A percentile compares a stretch with the other conserved stretches of the same genome.
Conservation (phyloP, 1,140 invertebrate genomes). For the Nebria ingens region DNA sequence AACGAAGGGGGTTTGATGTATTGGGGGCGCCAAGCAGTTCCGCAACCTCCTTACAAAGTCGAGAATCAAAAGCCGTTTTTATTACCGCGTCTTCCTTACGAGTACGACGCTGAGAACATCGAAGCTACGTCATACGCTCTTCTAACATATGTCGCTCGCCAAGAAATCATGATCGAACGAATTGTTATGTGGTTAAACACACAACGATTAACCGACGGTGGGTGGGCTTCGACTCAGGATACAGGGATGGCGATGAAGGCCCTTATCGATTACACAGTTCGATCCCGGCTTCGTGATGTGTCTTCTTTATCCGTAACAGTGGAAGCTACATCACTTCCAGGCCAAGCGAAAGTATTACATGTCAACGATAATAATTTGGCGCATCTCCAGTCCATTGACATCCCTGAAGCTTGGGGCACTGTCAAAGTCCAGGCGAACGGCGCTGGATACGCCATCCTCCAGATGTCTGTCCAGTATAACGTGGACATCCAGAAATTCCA, state of each 20-base stretch:
- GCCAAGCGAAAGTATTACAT: constrained; percentile 48
- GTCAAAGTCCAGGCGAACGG: constrained; percentile 83
- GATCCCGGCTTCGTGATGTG: constrained; percentile 77
- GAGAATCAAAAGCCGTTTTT: constrained; percentile 87
- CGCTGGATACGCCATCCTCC: constrained; percentile 81
- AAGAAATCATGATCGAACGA: constrained; percentile 66
- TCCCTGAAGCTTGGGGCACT: constrained; percentile 85
- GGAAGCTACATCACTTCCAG: constrained; percentile 73
- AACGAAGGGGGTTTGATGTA: constrained; percentile 70
- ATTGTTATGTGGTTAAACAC: constrained; percentile 91
- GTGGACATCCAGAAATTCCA: constrained; percentile 81
- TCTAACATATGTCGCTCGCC: constrained; percentile 74
- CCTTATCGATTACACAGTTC: constrained; percentile 79
- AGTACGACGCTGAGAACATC: constrained; percentile 84
- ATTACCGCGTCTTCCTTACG: constrained; percentile 74
- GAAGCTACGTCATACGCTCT: constrained; percentile 88
- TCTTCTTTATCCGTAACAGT: constrained; percentile 69
- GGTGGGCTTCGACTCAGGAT: constrained; percentile 92
- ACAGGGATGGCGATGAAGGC: constrained; percentile 83
- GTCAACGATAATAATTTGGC: constrained; percentile 69
- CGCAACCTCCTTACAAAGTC: constrained; percentile 66
- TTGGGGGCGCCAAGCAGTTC: constrained; percentile 70
- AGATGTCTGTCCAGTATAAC: constrained; percentile 92
- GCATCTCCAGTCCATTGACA: constrained; percentile 62
- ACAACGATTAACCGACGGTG: constrained; percentile 82